phyloP scores from a whole-genome alignment of 2,888 invertebrate species.

The Plusia festucae region DNA sequence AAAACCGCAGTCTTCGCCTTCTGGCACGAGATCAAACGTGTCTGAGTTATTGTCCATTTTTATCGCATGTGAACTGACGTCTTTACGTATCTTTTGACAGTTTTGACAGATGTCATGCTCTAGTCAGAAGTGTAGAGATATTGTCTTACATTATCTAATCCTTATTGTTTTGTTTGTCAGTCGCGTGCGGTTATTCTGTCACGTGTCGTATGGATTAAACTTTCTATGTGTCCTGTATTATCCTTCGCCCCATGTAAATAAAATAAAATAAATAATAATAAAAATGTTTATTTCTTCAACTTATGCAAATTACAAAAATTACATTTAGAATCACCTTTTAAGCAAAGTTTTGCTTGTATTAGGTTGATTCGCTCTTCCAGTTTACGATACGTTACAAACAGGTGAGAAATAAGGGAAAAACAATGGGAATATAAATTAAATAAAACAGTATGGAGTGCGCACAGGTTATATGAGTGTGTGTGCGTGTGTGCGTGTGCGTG shows the following conservation, averaged over 20 bases:
- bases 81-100: conserved; percentile 1
- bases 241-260: neutral
- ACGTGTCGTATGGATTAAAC: neutral
- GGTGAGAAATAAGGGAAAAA: too few relatives aligned
- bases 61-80: conserved; percentile 1
- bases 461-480: too few relatives aligned
- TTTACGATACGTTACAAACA: too few relatives aligned
- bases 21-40: neutral
- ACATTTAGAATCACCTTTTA: too few relatives aligned
- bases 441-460: too few relatives aligned
- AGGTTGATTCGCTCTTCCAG: too few relatives aligned
- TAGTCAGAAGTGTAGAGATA: neutral
- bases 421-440: too few relatives aligned
- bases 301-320: too few relatives aligned
- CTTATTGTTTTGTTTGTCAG: neutral
- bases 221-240: conserved; percentile 5
- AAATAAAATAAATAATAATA: too few relatives aligned
- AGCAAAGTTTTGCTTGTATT: too few relatives aligned
- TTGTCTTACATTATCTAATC: neutral
- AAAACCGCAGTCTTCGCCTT: neutral
- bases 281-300: too few relatives aligned
- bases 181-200: neutral
- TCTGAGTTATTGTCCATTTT: neutral
- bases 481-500: too few relatives aligned
- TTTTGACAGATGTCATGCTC: conserved; percentile 4